Evolutionary conservation across 2,113 vertebrate species (phyloP).

Genomic region (Vidua chalybeata): DNA sequence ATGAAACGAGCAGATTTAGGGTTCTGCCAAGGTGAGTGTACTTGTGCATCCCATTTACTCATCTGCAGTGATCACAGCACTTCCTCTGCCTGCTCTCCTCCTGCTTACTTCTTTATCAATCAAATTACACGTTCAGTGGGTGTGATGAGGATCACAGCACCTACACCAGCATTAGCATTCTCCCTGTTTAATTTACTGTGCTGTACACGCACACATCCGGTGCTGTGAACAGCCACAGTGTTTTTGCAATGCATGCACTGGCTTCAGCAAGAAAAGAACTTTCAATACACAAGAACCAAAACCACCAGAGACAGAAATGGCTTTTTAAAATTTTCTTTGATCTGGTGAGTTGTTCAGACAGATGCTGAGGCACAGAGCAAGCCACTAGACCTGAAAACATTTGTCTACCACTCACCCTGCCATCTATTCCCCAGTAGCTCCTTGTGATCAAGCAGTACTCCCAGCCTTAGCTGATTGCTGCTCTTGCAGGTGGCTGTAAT

Average conservation of each 20-base stretch:
- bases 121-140: not conserved
- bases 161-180: no score
- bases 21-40: not conserved
- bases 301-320: not conserved
- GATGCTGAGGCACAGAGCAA: not conserved
- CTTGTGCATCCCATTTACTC: not conserved
- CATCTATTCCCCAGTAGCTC: fast-evolving
- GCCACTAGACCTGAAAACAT: not conserved
- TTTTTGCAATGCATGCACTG: not conserved
- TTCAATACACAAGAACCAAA: not conserved
- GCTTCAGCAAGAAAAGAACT: not conserved
- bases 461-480: not conserved
- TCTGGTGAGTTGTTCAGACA: not conserved
- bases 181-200: not conserved
- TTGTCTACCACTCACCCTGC: no score
- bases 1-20: not conserved
- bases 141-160: not conserved
- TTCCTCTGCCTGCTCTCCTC: not conserved
- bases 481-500: not conserved
- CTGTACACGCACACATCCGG: fast-evolving
- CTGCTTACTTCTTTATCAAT: not conserved
- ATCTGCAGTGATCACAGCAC: fast-evolving
- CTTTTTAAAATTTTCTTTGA: not conserved
- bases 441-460: not conserved
- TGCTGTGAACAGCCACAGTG: fast-evolving